phyloP scores from a whole-genome alignment of 2,888 invertebrate genomes.

The Tinea trinotella region DNA sequence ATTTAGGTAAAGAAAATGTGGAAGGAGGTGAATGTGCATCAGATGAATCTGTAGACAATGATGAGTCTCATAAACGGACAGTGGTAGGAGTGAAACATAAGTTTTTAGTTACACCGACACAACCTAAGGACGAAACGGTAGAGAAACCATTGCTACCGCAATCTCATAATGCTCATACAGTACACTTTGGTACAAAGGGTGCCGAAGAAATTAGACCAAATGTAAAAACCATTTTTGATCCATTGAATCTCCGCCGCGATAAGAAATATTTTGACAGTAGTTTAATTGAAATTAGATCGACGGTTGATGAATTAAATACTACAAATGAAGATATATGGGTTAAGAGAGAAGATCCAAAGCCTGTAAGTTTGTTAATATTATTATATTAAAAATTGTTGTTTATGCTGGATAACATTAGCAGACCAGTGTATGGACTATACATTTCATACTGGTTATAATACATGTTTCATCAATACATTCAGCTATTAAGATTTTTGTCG shows the following conservation, averaged over 20 bases:
- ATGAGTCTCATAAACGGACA: slow-evolving; percentile 46
- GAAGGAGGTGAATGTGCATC: slow-evolving; percentile 76
- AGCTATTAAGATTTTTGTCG: no score
- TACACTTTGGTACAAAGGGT: slow-evolving; percentile 77
- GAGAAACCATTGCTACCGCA: slow-evolving; percentile 59
- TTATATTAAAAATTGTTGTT: no score
- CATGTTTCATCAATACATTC: no score
- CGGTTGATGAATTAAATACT: slow-evolving; percentile 76
- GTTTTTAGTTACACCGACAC: slow-evolving; percentile 51
- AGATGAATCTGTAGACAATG: slow-evolving; percentile 34
- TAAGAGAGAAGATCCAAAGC: slow-evolving; percentile 70
- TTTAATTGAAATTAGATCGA: slow-evolving; percentile 84
- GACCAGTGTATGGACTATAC: no score
- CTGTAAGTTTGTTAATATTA: slow-evolving; percentile 74
- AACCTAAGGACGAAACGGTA: slow-evolving; percentile 46
- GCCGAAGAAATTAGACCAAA: slow-evolving; percentile 71
- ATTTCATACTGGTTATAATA: no score
- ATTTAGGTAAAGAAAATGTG: slow-evolving; percentile 38
- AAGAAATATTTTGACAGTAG: slow-evolving; percentile 87
- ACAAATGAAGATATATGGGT: slow-evolving; percentile 81
- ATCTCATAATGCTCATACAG: slow-evolving; percentile 75
- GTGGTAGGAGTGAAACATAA: slow-evolving; percentile 59
- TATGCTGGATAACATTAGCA: background rate
- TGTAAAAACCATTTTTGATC: slow-evolving; percentile 74
- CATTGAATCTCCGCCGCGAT: slow-evolving; percentile 76